Evolutionary conservation across 2,888 invertebrate genomes (phyloP), one percentile per base, ranked within the genome.

Genomic region (Andrena fulva): DNA sequence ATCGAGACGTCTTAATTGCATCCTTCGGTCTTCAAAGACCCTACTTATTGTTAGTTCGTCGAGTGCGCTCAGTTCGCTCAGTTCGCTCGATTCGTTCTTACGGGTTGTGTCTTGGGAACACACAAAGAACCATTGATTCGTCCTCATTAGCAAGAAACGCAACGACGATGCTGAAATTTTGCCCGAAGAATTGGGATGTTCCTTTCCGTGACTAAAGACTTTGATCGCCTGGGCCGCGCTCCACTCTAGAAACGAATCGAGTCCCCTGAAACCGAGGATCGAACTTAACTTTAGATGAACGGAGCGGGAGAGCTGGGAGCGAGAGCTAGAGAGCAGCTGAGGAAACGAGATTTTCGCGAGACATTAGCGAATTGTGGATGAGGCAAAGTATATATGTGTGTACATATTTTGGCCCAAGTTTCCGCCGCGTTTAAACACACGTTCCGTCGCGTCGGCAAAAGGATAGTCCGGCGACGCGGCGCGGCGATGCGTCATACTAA

Each of bases 81-180:
- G 64, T 74, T 59, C 75, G 56, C 67, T 35, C 76, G 77, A 84
- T 75, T 63, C 72, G 64, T 56, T 27, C 60, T 48, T 29, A 54
- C 63, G 52, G 77, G 33, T 54, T n/a, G 35, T 24, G 67, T 68
- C 24, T 54, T 29, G 59, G 24, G 24, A 24, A 64, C 67, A 74
- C 81, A 92, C 91, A 91, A 91, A 88, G 91, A 86, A 85, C 84
- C 91, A 89, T 92, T 92, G 90, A 92, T 91, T 90, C 87, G 86
- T 86, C 75, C 92, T 92, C 93, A 93, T 93, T 93, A 93, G 91
- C 86, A 88, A 86, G 90, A 89, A 89, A 91, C 91, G 89, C 90
- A 88, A 86, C 87, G 67, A 50, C 75, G 70, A 75, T 63, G 56
- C n/a, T 52, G 60, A 59, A 75, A 50, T 56, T 31, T 68, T 64